phyloP scores from a whole-genome alignment of 2,113 vertebrate genomes.

The Illadopsis cleaveri region DNA sequence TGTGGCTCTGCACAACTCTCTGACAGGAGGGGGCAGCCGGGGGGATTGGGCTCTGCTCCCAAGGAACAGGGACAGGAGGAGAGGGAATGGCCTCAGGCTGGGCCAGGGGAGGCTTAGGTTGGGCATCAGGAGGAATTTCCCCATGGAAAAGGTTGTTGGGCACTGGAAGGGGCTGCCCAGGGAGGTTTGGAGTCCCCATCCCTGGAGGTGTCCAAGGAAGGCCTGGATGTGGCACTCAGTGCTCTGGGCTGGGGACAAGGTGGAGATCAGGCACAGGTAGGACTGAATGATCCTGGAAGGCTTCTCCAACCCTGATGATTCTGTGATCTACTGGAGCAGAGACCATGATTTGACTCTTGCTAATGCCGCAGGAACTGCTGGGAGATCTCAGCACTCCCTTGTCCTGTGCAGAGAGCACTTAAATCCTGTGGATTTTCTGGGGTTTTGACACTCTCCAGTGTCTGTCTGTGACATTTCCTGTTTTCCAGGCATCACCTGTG shows the following conservation, averaged over 20 bases:
- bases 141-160: rapidly evolving
- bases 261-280: rapidly evolving
- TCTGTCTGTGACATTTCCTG: background rate
- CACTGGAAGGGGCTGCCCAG: background rate
- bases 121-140: background rate
- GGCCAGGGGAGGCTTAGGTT: too few relatives aligned
- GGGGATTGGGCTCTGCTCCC: background rate
- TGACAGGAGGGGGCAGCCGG: background rate
- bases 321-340: background rate
- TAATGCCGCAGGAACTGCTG: background rate
- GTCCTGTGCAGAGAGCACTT: background rate
- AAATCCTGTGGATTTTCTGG: background rate
- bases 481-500: rapidly evolving
- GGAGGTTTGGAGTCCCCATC: background rate
- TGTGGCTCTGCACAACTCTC: background rate
- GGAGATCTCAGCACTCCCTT: background rate
- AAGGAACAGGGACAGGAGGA: background rate
- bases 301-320: background rate
- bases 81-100: background rate
- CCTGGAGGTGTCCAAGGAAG: background rate
- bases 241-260: background rate
- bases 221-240: rapidly evolving
- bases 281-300: background rate
- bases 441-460: background rate
- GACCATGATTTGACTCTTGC: background rate